Evolutionary conservation across 2,113 vertebrate species (phyloP).

Genomic region (Gnathonemus longibarbis): DNA sequence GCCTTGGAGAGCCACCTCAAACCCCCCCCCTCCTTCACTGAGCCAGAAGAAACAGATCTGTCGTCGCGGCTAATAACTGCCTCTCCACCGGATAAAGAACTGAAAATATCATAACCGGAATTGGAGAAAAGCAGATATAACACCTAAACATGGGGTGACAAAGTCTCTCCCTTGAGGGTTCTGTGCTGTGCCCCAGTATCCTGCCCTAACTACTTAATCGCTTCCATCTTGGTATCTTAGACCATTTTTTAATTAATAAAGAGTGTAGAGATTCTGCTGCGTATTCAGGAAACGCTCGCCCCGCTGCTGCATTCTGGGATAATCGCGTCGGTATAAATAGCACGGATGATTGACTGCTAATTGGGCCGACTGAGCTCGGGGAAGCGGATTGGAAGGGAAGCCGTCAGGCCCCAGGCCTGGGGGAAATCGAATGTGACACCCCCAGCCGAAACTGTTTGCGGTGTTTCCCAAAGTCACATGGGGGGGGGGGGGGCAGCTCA

Average conservation of each 20-base stretch:
- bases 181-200: neutral
- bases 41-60: neutral
- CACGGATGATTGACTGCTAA: constrained; percentile 6
- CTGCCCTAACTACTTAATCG: neutral
- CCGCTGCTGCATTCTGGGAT: neutral
- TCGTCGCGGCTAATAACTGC: neutral
- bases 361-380: neutral
- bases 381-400: neutral
- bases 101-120: neutral
- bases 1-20: neutral
- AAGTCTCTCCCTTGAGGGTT: neutral
- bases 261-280: neutral
- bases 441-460: neutral
- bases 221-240: neutral
- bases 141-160: neutral
- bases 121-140: neutral
- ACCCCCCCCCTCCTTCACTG: neutral
- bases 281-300: neutral
- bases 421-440: neutral
- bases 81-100: neutral
- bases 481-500: neutral
- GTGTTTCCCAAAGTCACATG: neutral
- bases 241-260: constrained; percentile 1
- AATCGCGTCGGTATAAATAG: neutral
- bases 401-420: neutral